Evolutionary conservation across 2,888 invertebrate species (phyloP), one percentile per base, ranked within the genome.

Genomic region (Drosophila vallismaia): DNA sequence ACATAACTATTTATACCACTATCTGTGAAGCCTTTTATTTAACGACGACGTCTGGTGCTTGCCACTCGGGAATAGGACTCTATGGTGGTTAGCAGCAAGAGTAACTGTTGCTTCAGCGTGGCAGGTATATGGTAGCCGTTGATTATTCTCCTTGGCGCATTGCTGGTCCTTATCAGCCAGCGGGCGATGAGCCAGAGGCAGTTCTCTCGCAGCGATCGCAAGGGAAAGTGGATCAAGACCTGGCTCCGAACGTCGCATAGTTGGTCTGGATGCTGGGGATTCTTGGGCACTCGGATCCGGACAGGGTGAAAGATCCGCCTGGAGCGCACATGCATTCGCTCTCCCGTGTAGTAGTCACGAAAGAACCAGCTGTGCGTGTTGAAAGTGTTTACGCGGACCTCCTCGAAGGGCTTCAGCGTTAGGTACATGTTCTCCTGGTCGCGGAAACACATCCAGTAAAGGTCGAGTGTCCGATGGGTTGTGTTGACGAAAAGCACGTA

Each of bases 321-420:
- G 90, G 81, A 94, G 92, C 69, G 93, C 0, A 95, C 93, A 33
- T 89, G 87, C 90, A 94, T 91, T 40, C 93, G 93, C 81, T 96
- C 96, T 51, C 94, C 94, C 0, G 96, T 95, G 0, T 93, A 91
- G 0, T 93, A 91, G 89, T 97, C 96, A 0, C 94, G 92, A 87
- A 96, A 97, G 71, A 97, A 94, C 97, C 97, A 97, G 0, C 96
- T 96, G 92, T 97, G 97, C 0, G 95, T 94, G 10, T 94, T 94
- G 89, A 93, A 97, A 0, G 97, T 96, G 80, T 96, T 95, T 0
- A 96, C 93, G 81, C 87, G 87, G 2, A 87, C 75, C 8, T 77
- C 77, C 0, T 79, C 92, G 0, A 92, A 91, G 0, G 94, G 93
- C 0, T 90, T 88, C n/a, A 97, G 87, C 0, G 93, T 92, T 3